Conservation (phyloP, 2,113 vertebrate species). For the Sclerurus mexicanus region DNA sequence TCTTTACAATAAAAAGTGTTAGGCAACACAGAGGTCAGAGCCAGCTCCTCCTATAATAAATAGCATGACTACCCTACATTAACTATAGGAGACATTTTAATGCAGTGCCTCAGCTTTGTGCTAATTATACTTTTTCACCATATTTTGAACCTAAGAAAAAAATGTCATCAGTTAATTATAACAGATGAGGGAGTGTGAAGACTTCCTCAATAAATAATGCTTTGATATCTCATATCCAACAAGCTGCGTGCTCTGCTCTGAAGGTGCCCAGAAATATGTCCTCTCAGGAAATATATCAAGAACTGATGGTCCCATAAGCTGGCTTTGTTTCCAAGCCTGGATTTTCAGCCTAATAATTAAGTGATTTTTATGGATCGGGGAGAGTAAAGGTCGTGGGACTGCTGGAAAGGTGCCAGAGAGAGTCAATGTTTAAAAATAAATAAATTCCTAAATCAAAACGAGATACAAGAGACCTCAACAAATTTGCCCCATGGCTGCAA, state of each 20-base stretch:
- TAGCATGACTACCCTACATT: conserved; percentile 44
- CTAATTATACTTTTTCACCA: conserved; percentile 68
- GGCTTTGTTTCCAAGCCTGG: conserved; percentile 61
- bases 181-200: conserved; percentile 66
- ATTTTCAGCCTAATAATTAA: conserved; percentile 62
- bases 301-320: conserved; percentile 47
- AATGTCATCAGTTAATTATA: conserved; percentile 63
- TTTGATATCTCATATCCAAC: conserved; percentile 61
- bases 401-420: conserved; percentile 11
- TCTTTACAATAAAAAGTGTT: conserved; percentile 69
- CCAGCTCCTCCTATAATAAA: conserved; percentile 64
- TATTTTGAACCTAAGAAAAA: conserved; percentile 66
- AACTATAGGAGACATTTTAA: conserved; percentile 67
- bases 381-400: conserved; percentile 49
- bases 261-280: conserved; percentile 56
- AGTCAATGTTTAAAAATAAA: conserved; percentile 24
- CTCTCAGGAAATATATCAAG: conserved; percentile 56
- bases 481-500: background rate
- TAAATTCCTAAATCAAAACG: conserved; percentile 49
- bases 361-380: conserved; percentile 47
- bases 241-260: conserved; percentile 26
- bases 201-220: conserved; percentile 65
- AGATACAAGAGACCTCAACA: background rate
- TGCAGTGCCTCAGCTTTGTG: conserved; percentile 55
- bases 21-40: conserved; percentile 62